phyloP scores from a whole-genome alignment of 1,140 invertebrate species.

The Lutraria rhynchaena region DNA sequence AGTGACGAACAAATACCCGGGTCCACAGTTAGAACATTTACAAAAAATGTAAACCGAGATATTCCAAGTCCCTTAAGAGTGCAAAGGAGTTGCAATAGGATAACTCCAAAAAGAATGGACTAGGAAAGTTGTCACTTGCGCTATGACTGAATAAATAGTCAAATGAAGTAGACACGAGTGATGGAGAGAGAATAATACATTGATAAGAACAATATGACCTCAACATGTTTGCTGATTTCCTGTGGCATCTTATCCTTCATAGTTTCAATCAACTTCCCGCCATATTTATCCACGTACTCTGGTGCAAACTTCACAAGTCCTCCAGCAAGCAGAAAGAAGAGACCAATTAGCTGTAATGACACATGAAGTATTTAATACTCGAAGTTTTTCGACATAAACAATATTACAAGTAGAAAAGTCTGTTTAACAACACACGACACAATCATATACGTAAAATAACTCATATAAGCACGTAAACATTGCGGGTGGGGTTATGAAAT shows the following conservation, averaged over 20 bases:
- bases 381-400: neutral
- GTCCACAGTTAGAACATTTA: neutral
- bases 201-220: neutral
- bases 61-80: neutral
- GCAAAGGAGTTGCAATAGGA: no score
- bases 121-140: neutral
- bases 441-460: neutral
- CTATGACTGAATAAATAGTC: neutral
- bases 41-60: neutral
- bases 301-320: conserved; percentile 20
- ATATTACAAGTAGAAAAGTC: neutral
- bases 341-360: conserved; percentile 31
- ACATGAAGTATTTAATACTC: neutral
- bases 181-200: neutral
- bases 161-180: neutral
- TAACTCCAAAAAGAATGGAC: no score
- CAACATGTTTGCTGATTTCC: conserved; percentile 5
- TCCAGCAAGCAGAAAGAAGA: conserved; percentile 16
- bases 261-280: neutral
- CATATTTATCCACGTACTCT: conserved; percentile 22
- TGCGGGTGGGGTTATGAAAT: no score
- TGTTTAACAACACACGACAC: neutral
- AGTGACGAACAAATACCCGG: no score
- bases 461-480: no score
- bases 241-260: conserved; percentile 24